phyloP scores from a whole-genome alignment of 2,113 vertebrate species.

The Alethe diademata region DNA sequence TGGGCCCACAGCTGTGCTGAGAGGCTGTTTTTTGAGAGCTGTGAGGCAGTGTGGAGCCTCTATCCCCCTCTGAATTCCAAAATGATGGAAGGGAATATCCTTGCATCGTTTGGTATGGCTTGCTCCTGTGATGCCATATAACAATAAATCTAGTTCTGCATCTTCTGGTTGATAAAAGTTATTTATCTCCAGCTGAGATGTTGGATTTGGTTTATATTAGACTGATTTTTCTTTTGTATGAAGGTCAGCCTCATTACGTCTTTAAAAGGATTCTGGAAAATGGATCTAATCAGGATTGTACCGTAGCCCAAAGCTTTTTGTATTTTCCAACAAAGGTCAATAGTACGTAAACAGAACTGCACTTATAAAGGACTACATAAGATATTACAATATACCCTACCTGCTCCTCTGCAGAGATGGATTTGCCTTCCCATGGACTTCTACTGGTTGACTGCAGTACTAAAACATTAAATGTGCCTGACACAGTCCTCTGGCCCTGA shows the following conservation, averaged over 20 bases:
- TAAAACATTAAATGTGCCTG: background rate
- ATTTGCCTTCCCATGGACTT: background rate
- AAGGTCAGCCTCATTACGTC: background rate
- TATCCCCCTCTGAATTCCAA: background rate
- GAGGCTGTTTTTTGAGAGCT: background rate
- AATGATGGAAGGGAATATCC: slow-evolving; percentile 23
- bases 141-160: slow-evolving; percentile 19
- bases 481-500: background rate
- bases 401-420: background rate
- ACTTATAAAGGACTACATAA: background rate
- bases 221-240: background rate
- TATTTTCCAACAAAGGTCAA: background rate
- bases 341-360: background rate
- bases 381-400: background rate
- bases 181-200: slow-evolving; percentile 19
- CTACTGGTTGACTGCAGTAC: background rate
- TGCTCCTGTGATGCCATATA: background rate
- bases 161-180: slow-evolving; percentile 18
- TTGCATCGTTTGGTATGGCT: background rate
- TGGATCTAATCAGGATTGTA: background rate
- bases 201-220: slow-evolving; percentile 21
- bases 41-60: background rate
- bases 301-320: background rate
- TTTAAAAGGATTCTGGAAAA: background rate
- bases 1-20: background rate